These are phyloP conservation scores for Catostomus latipinnis DNA, from an alignment of 2,797 vertebrate species.

Conservation along the genomic window DNA sequence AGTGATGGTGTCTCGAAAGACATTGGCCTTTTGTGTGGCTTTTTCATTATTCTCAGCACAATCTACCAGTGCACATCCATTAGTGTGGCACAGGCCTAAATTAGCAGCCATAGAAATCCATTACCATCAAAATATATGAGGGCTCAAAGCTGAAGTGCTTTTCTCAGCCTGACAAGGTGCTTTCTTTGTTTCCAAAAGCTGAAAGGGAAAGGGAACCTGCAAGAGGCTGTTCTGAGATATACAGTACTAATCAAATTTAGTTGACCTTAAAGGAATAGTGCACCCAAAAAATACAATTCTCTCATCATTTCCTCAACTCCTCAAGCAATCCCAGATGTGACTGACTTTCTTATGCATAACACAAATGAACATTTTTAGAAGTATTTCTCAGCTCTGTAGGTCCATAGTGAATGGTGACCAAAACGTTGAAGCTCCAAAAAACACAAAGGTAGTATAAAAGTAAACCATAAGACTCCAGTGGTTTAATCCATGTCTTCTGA, in stretches of 20 bases:
- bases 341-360: no score
- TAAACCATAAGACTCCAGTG: no score
- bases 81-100: constrained; percentile 40
- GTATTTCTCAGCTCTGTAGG: no score
- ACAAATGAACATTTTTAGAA: no score
- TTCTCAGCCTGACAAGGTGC: constrained; percentile 37
- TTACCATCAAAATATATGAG: constrained; percentile 22
- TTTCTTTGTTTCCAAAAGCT: constrained; percentile 26
- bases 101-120: constrained; percentile 43
- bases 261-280: background rate
- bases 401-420: no score
- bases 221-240: background rate
- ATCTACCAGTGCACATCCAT: constrained; percentile 36
- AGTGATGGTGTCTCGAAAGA: constrained; percentile 12
- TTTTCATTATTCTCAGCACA: constrained; percentile 48
- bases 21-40: constrained; percentile 28
- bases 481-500: no score
- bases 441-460: no score
- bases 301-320: no score
- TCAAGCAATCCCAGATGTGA: no score
- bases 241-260: background rate
- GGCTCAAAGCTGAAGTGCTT: constrained; percentile 5
- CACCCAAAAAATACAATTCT: no score
- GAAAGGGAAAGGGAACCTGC: constrained; percentile 3
- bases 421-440: no score